These are phyloP conservation scores for Margaritifera margaritifera DNA, from an alignment of 2,888 invertebrate genomes.

Conservation along the genomic window DNA sequence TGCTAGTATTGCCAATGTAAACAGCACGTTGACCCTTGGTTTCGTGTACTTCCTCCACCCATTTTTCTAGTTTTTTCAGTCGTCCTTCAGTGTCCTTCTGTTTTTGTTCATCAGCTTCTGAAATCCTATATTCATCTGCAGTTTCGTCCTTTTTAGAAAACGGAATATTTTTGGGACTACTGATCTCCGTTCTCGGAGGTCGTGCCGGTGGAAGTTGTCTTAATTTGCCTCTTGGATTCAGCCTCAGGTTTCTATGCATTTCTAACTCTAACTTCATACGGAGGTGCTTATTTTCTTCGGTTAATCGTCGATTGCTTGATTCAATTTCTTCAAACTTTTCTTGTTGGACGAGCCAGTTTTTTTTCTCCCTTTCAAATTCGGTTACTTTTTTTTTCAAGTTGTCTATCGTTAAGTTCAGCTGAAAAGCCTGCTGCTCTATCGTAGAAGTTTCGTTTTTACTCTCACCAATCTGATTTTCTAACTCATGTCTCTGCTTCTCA, in stretches of 20 bases:
- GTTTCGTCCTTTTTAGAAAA: conserved; percentile 1
- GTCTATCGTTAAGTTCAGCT: conserved; percentile 48
- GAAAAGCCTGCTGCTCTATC: conserved; percentile 47
- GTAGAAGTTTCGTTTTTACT: conserved; percentile 35
- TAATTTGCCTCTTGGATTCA: not conserved
- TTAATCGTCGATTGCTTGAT: conserved; percentile 41
- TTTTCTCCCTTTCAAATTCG: conserved; percentile 47
- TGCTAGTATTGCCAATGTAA: conserved; percentile 3
- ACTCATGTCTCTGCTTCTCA: conserved; percentile 31
- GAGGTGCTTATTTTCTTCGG: conserved; percentile 42
- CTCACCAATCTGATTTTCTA: conserved; percentile 37
- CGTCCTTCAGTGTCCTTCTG: conserved; percentile 41
- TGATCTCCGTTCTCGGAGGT: conserved; percentile 9
- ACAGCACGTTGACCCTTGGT: conserved; percentile 26
- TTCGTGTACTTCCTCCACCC: conserved; percentile 43
- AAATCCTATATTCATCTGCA: conserved; percentile 5
- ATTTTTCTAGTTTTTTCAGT: conserved; percentile 51
- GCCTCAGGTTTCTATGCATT: conserved; percentile 3
- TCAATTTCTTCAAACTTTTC: conserved; percentile 47
- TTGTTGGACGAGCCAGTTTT: conserved; percentile 38
- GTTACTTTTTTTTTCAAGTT: conserved; percentile 41
- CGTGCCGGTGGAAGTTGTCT: conserved; percentile 5
- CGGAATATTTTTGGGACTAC: conserved; percentile 7
- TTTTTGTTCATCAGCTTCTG: conserved; percentile 37
- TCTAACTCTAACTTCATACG: conserved; percentile 30